phyloP scores from a whole-genome alignment of 1,140 invertebrate species.

The Belonocnema kinseyi region DNA sequence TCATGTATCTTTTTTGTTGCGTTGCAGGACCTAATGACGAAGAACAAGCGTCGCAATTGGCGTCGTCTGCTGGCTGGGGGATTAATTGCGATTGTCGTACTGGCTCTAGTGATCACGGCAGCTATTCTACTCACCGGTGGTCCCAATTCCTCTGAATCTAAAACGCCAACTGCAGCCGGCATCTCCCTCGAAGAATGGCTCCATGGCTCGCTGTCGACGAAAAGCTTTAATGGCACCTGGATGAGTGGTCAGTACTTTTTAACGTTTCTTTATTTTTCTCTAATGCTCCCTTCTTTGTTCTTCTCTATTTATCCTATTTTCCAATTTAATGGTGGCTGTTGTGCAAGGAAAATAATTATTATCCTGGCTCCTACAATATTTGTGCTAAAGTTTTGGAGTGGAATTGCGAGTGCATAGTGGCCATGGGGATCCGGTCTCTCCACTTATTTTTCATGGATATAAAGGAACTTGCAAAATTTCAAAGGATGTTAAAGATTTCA shows the following conservation, averaged over 20 bases:
- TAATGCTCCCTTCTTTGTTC: conserved; percentile 20
- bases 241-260: conserved; percentile 67
- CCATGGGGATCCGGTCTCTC: too few relatives aligned
- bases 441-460: too few relatives aligned
- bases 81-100: conserved; percentile 60
- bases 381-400: too few relatives aligned
- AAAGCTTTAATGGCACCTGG: conserved; percentile 74
- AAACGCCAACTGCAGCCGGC: conserved; percentile 53
- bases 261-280: conserved; percentile 42
- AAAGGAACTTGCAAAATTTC: too few relatives aligned
- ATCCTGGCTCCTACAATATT: too few relatives aligned
- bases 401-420: too few relatives aligned
- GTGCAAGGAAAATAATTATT: too few relatives aligned
- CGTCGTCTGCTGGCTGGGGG: conserved; percentile 64
- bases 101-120: conserved; percentile 66
- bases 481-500: too few relatives aligned
- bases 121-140: conserved; percentile 65
- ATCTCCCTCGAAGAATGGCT: conserved; percentile 72
- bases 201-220: conserved; percentile 66
- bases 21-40: conserved; percentile 73
- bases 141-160: conserved; percentile 52
- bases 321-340: too few relatives aligned
- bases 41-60: conserved; percentile 70
- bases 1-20: conserved; percentile 3
- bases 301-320: background rate